Conservation (phyloP, 1,140 invertebrate species). For the Drosophila gunungcola region DNA sequence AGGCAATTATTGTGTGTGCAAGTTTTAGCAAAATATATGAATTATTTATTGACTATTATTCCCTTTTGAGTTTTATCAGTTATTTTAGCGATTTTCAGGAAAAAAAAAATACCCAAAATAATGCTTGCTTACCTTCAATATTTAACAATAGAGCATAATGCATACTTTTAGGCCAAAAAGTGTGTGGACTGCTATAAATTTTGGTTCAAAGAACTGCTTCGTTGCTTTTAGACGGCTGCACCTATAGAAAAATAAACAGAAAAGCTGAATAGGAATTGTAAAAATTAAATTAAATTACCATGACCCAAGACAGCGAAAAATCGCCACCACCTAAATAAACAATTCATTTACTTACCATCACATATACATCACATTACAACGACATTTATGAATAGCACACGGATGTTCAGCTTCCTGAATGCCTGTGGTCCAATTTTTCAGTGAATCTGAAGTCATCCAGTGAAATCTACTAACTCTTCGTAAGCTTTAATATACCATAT, state of each 20-base stretch:
- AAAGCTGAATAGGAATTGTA: background rate
- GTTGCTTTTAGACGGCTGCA: conserved; percentile 9
- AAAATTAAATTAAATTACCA: background rate
- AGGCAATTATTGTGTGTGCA: conserved; percentile 56
- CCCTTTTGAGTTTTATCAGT: background rate
- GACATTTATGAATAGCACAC: conserved; percentile 15
- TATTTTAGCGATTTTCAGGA: background rate
- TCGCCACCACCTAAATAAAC: background rate
- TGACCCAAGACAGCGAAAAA: background rate
- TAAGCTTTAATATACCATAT: conserved; percentile 73
- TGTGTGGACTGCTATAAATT: background rate
- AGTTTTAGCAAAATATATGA: conserved; percentile 72
- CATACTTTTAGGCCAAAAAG: conserved; percentile 30
- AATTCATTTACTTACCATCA: background rate
- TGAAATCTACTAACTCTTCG: conserved; percentile 76
- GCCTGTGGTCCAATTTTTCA: conserved; percentile 30
- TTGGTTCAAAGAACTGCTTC: conserved; percentile 3
- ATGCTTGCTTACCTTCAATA: conserved; percentile 7
- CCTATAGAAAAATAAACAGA: conserved; percentile 5
- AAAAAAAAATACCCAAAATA: background rate
- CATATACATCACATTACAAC: conserved; percentile 16
- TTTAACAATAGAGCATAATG: background rate
- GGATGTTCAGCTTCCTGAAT: background rate
- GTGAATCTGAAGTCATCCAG: conserved; percentile 52
- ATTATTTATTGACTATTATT: conserved; percentile 70